Evolutionary conservation across 1,140 invertebrate species (phyloP).

Genomic region (Sitophilus oryzae): DNA sequence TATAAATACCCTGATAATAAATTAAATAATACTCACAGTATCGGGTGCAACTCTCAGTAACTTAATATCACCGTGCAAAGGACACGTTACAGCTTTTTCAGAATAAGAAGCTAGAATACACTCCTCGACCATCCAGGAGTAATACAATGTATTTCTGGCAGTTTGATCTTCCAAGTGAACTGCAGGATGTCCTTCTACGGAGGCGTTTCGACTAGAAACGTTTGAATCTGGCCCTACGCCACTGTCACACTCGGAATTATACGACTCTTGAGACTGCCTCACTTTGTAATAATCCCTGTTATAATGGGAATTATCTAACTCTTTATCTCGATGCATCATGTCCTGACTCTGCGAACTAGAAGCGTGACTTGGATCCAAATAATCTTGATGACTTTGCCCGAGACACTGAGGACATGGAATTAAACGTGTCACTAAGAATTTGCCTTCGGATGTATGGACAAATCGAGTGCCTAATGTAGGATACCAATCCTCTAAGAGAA

Average conservation of each 20-base stretch:
- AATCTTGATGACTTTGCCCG: slow-evolving; percentile 29
- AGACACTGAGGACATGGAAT: slow-evolving; percentile 89
- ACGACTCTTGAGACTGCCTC: slow-evolving; percentile 64
- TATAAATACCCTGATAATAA: not conserved
- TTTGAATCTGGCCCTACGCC: slow-evolving; percentile 69
- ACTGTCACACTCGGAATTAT: slow-evolving; percentile 70
- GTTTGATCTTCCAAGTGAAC: slow-evolving; percentile 29
- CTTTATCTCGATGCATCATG: slow-evolving; percentile 27
- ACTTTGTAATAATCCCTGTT: slow-evolving; percentile 34
- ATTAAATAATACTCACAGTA: slow-evolving; percentile 50
- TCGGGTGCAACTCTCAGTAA: slow-evolving; percentile 78
- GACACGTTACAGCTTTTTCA: slow-evolving; percentile 63
- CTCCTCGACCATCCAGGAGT: slow-evolving; percentile 88
- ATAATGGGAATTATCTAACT: slow-evolving; percentile 35
- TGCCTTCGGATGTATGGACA: slow-evolving; percentile 94
- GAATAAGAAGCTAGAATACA: slow-evolving; percentile 85
- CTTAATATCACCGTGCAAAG: slow-evolving; percentile 64
- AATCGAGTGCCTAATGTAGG: slow-evolving; percentile 87
- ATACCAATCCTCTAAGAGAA: slow-evolving; percentile 97
- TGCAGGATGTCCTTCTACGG: slow-evolving; percentile 67
- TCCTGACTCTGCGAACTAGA: slow-evolving; percentile 26
- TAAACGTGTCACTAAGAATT: slow-evolving; percentile 89
- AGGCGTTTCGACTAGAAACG: slow-evolving; percentile 70
- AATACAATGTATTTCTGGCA: slow-evolving; percentile 42
- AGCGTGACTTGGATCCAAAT: slow-evolving; percentile 23